Base-by-base conservation (phyloP, 2,888 invertebrate species). In the Archips crataeganus region DNA sequence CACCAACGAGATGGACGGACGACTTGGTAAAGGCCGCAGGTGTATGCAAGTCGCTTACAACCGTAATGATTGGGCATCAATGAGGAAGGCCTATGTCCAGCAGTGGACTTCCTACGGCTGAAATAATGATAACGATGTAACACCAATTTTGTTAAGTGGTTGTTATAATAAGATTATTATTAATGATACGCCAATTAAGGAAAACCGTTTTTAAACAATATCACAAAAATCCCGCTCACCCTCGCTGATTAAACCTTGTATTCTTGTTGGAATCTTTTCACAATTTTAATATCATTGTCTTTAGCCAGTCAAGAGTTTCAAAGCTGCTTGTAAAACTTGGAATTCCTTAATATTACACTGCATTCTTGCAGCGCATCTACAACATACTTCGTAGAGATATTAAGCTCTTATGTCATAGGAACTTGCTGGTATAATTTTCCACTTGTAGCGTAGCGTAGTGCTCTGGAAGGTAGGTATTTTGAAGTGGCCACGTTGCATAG, bases 341-440 rank as follows among this genome's bases (percentile, higher is more conserved):
- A 57, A 74, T 74, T 39, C 74, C 74, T 74, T 74, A 70, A 74
- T 74, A 74, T 71, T 71, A 66, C 71, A 61, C 66, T 74, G 74
- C 71, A 74, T 71, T 66, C 71, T 66, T 66, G 74, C 62, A 62
- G 60, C 36, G 72, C 71, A 61, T 71, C 66, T 62, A 67, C 47
- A 13, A 67, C 62, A 57, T 67, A 67, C 66, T 72, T 62, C 54
- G 72, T 45, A 34, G 47, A 62, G 67, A 72, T 67, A 72, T 72
- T 67, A 72, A 72, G 72, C 67, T 67, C 54, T 54, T 67, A 67
- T 67, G 62, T 57, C 72, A 67, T 67, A 72, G 62, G 72, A 62
- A 67, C 72, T 67, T 67, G 66, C 34, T 42, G n/a, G 54, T 36
- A 36, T 67, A 72, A 54, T 54, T 32, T 54, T 54, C 67, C 62